These are phyloP conservation scores for Anneissia japonica DNA, from an alignment of 35 echinoderm and acorn worm genomes.

Conservation along the genomic window DNA sequence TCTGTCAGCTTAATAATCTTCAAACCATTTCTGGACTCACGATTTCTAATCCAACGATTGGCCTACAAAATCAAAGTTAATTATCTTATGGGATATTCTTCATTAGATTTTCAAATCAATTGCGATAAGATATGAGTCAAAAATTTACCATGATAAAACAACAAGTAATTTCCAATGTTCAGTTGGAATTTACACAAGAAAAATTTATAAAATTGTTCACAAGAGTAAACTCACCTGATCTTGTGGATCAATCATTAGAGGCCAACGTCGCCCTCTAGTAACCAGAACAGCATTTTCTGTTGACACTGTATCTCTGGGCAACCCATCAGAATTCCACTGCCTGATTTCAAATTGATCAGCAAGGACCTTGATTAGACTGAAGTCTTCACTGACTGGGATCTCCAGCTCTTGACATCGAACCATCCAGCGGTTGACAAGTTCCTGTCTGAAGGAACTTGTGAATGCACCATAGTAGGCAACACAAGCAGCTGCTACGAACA, in stretches of 20 bases:
- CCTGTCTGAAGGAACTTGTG: constrained; percentile 76
- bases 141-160: too few relatives aligned
- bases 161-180: too few relatives aligned
- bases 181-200: too few relatives aligned
- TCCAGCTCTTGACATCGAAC: constrained; percentile 79
- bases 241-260: constrained; percentile 98
- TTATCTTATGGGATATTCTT: too few relatives aligned
- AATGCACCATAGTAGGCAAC: constrained; percentile 98
- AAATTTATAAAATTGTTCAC: too few relatives aligned
- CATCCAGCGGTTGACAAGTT: constrained; percentile 85
- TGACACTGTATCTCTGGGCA: constrained; percentile 88
- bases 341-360: constrained; percentile 94
- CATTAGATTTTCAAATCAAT: too few relatives aligned
- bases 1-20: constrained; percentile 97
- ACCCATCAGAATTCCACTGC: constrained; percentile 95
- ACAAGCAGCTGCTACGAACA: constrained; percentile 96
- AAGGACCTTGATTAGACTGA: constrained; percentile 81
- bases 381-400: constrained; percentile 83
- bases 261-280: constrained; percentile 87
- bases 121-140: too few relatives aligned
- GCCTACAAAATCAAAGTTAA: constrained; percentile 44
- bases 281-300: constrained; percentile 97
- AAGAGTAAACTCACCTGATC: constrained; percentile 70
- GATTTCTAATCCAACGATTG: constrained; percentile 91
- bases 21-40: constrained; percentile 83